Evolutionary conservation across 2,113 vertebrate species (phyloP).

Genomic region (Pristiophorus japonicus): DNA sequence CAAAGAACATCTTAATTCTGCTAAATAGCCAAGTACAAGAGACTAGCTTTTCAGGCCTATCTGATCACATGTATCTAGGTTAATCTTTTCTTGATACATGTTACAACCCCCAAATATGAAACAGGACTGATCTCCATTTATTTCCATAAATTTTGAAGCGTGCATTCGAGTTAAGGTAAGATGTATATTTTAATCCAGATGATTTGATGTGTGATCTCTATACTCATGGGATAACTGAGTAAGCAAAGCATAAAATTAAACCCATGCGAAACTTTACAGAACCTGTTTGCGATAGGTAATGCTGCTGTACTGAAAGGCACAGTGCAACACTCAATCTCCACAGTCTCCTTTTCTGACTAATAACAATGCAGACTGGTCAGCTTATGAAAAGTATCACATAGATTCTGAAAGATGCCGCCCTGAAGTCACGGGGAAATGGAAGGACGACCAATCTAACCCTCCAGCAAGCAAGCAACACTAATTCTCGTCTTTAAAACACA

Average conservation of each 20-base stretch:
- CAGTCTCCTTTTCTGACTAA: neutral
- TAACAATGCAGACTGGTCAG: too few species aligned
- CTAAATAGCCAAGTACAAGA: conserved; percentile 73
- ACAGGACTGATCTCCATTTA: neutral
- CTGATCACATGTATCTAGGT: conserved; percentile 22
- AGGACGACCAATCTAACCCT: neutral
- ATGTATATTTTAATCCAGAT: neutral
- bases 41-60: conserved; percentile 66
- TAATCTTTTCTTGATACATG: conserved; percentile 23
- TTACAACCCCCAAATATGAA: neutral
- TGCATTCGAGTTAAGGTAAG: neutral
- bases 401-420: neutral
- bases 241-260: conserved; percentile 20
- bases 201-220: neutral
- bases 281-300: neutral
- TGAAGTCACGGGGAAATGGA: neutral
- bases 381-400: neutral
- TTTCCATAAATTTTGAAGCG: neutral
- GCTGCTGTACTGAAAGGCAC: neutral
- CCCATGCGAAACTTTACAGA: neutral
- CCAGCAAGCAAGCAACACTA: conserved; percentile 3
- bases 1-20: conserved; percentile 74
- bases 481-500: conserved; percentile 23
- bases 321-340: too few species aligned
- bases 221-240: neutral